Percentiles rank a stretch among this genome's conserved stretches.
Evolutionary conservation across 2,797 vertebrate genomes (phyloP).

Genomic region (Danio kyathit): DNA sequence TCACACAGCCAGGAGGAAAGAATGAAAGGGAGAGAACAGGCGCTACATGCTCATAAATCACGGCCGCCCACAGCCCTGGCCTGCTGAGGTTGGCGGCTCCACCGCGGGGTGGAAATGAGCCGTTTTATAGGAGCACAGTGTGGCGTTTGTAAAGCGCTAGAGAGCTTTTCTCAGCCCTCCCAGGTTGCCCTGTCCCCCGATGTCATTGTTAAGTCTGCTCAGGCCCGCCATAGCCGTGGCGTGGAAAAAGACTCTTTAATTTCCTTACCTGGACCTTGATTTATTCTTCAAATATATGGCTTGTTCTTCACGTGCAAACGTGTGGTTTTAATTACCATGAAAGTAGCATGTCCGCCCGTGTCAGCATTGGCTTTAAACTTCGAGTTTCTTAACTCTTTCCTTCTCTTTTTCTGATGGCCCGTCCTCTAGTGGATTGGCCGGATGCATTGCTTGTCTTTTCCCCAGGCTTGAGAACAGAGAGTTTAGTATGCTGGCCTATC

Average conservation of each 20-base stretch:
- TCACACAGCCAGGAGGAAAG: conserved; percentile 54
- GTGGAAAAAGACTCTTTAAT: conserved; percentile 30
- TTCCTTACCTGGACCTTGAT: conserved; percentile 29
- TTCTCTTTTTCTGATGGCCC: not conserved
- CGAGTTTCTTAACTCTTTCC: conserved; percentile 44
- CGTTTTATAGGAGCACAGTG: conserved; percentile 78
- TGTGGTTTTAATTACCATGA: conserved; percentile 59
- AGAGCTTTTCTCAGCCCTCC: conserved; percentile 68
- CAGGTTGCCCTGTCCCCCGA: conserved; percentile 52
- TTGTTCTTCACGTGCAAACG: conserved; percentile 56
- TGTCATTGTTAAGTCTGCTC: conserved; percentile 63
- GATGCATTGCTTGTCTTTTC: conserved; percentile 57
- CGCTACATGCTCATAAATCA: conserved; percentile 79
- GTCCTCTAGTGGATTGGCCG: conserved; percentile 46
- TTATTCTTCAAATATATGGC: conserved; percentile 47
- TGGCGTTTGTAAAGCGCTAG: conserved; percentile 74
- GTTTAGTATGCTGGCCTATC: conserved; percentile 60
- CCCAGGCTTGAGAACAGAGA: conserved; percentile 65
- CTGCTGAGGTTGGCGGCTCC: conserved; percentile 72
- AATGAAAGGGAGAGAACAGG: conserved; percentile 73
- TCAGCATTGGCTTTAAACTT: conserved; percentile 58
- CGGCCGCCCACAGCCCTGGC: conserved; percentile 37
- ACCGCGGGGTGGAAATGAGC: conserved; percentile 79
- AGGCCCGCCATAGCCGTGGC: not conserved
- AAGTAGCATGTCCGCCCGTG: conserved; percentile 55